phyloP scores from a whole-genome alignment of 1,140 invertebrate genomes.

The Diorhabda sublineata region DNA sequence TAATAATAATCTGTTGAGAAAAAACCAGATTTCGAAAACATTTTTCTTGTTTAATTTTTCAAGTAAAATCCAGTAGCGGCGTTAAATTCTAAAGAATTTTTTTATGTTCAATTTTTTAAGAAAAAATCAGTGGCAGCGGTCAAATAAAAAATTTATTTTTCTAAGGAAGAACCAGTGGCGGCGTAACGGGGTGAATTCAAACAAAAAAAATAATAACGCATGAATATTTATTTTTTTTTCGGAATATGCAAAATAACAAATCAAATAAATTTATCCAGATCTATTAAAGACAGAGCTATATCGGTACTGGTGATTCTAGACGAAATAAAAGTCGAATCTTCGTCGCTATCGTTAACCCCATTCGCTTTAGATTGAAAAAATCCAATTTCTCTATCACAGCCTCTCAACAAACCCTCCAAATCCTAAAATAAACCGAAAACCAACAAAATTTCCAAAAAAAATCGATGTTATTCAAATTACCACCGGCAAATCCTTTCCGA shows the following conservation, averaged over 20 bases:
- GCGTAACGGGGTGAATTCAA: background rate
- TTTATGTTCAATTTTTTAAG: no score
- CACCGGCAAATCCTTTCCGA: constrained; percentile 28
- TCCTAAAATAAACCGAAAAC: constrained; percentile 26
- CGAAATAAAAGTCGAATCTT: constrained; percentile 12
- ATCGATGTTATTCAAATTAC: constrained; percentile 7
- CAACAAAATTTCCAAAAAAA: no score
- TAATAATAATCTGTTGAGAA: no score
- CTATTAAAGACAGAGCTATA: constrained; percentile 35
- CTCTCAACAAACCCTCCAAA: constrained; percentile 23
- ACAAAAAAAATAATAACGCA: background rate
- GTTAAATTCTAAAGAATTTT: no score
- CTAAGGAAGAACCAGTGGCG: no score
- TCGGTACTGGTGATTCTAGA: constrained; percentile 22
- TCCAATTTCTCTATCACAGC: constrained; percentile 31
- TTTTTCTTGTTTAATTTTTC: no score
- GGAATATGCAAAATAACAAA: background rate
- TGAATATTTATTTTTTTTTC: background rate
- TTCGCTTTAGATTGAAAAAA: background rate
- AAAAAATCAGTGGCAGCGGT: no score
- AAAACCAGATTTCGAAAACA: no score
- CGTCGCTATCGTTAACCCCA: constrained; percentile 21
- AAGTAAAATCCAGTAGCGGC: no score
- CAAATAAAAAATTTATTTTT: no score
- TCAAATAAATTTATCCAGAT: constrained; percentile 34